These are phyloP conservation scores for Drosophila setifemur DNA, from an alignment of 1,140 invertebrate genomes.

Conservation along the genomic window DNA sequence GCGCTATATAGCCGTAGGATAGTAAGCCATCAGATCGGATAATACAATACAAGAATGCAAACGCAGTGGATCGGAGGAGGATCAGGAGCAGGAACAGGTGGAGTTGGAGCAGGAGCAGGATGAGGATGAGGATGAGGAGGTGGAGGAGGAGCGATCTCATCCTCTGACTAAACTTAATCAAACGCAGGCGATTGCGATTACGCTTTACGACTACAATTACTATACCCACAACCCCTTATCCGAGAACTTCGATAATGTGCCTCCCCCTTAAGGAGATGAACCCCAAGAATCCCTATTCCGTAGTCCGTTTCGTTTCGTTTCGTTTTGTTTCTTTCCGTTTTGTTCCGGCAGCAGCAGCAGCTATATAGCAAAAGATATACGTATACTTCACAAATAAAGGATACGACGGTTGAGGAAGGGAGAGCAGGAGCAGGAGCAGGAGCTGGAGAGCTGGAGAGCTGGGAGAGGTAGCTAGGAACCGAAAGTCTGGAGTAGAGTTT, in stretches of 20 bases:
- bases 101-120: no score
- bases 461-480: no score
- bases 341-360: no score
- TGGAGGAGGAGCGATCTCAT: no score
- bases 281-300: neutral
- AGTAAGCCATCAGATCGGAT: constrained; percentile 8
- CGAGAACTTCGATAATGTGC: neutral
- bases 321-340: neutral
- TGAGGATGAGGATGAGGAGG: no score
- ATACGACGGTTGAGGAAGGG: neutral
- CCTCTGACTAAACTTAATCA: constrained; percentile 22
- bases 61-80: neutral
- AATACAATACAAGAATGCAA: no score
- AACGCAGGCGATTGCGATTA: neutral
- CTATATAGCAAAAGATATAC: constrained; percentile 5
- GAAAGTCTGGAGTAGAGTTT: neutral
- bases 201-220: neutral
- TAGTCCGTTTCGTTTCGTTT: neutral
- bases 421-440: neutral
- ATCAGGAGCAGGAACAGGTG: no score
- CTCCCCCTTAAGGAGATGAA: neutral
- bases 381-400: constrained; percentile 4
- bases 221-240: neutral
- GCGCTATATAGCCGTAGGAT: constrained; percentile 16
- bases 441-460: neutral